A percentile compares a stretch with the other conserved stretches of the same genome.
Evolutionary conservation across 2,797 vertebrate genomes (phyloP).

Genomic region (Euphonia xanthogaster): DNA sequence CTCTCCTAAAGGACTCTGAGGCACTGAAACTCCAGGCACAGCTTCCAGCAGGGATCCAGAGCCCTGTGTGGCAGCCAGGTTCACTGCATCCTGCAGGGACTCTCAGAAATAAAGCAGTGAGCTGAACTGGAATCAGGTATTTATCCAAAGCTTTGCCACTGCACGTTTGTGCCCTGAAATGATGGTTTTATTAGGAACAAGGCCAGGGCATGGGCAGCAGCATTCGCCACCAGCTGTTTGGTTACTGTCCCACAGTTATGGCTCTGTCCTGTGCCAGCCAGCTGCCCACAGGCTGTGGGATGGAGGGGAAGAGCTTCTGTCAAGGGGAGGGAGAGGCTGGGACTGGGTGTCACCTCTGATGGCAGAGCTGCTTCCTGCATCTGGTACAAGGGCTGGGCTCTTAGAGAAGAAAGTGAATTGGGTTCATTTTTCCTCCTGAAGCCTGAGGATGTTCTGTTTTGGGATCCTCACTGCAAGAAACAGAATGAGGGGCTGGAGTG

Average conservation of each 20-base stretch:
- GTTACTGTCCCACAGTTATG: no score
- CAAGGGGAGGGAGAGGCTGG: not conserved
- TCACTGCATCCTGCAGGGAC: not conserved
- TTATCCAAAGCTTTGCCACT: not conserved
- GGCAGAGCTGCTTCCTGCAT: not conserved
- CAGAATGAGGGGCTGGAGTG: not conserved
- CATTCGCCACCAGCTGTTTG: not conserved
- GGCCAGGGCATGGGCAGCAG: not conserved
- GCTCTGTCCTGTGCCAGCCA: not conserved
- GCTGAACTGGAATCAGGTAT: not conserved
- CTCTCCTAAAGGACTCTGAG: not conserved
- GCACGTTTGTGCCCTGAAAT: not conserved
- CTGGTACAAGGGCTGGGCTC: accelerated
- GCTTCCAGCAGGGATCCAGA: not conserved
- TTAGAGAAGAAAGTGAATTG: not conserved
- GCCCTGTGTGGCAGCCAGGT: not conserved
- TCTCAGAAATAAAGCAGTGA: not conserved
- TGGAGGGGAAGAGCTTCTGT: not conserved
- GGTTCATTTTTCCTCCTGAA: not conserved
- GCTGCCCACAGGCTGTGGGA: not conserved
- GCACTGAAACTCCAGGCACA: not conserved
- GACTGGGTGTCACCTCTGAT: not conserved
- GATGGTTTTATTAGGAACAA: not conserved
- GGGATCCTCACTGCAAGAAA: not conserved
- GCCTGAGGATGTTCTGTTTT: not conserved